These are phyloP conservation scores for Atrina japonica DNA, from an alignment of 2,888 invertebrate genomes.

Conservation along the genomic window DNA sequence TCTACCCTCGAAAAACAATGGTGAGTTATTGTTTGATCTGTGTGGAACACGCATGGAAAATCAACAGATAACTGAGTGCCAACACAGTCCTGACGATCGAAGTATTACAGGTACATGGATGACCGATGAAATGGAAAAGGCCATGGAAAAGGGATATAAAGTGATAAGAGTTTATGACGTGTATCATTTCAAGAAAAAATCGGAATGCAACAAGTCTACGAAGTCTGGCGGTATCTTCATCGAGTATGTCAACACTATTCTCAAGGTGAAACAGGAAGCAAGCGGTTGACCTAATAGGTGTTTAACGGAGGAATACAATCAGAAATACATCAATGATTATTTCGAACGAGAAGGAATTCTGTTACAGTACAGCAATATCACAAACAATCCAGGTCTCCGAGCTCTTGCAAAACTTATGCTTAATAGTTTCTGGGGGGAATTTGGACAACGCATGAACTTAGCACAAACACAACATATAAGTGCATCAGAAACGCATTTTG, in stretches of 20 bases:
- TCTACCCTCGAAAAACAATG: conserved; percentile 65
- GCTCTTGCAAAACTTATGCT: conserved; percentile 46
- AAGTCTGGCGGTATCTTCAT: conserved; percentile 64
- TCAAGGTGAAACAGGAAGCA: conserved; percentile 66
- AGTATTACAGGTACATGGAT: conserved; percentile 45
- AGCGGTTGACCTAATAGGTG: conserved; percentile 61
- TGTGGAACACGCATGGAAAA: conserved; percentile 63
- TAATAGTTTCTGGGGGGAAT: conserved; percentile 51
- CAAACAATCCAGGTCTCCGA: conserved; percentile 43
- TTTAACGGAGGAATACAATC: conserved; percentile 51
- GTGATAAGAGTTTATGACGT: conserved; percentile 37
- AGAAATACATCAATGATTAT: conserved; percentile 53
- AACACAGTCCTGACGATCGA: conserved; percentile 25
- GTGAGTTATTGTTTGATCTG: conserved; percentile 76
- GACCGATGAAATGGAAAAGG: conserved; percentile 42
- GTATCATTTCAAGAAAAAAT: conserved; percentile 43
- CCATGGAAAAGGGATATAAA: conserved; percentile 35
- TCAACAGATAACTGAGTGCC: conserved; percentile 22
- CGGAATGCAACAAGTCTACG: conserved; percentile 32
- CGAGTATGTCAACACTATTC: conserved; percentile 64
- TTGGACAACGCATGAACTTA: conserved; percentile 44
- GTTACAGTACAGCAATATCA: conserved; percentile 35
- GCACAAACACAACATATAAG: conserved; percentile 32
- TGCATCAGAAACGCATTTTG: conserved; percentile 35
- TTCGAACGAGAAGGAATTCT: conserved; percentile 42